These are phyloP conservation scores for Antechinus flavipes DNA, from an alignment of 2,113 vertebrate species.

Conservation along the genomic window DNA sequence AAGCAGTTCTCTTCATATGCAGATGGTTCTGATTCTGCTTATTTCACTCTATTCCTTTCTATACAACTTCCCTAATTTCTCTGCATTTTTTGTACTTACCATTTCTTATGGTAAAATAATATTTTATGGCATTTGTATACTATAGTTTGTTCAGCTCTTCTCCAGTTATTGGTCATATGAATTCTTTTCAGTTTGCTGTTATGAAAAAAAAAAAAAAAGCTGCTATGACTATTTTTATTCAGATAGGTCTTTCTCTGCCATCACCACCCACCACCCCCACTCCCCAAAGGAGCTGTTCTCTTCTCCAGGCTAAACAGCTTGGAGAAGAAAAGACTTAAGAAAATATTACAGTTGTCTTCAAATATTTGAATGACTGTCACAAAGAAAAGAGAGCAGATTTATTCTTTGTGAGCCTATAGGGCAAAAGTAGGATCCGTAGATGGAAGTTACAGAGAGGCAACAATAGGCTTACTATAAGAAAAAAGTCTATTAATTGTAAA, in stretches of 20 bases:
- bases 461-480: not conserved
- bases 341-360: not conserved
- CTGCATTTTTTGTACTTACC: not conserved
- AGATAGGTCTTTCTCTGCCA: not conserved
- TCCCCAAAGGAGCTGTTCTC: not conserved
- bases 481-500: not conserved
- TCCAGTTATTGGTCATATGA: not conserved
- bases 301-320: not conserved
- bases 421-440: not conserved
- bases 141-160: not conserved
- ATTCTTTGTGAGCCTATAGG: not conserved
- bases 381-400: not conserved
- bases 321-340: not conserved
- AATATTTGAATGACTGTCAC: not conserved
- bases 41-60: not conserved
- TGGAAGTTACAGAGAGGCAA: not conserved
- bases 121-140: not conserved
- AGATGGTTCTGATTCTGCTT: not conserved
- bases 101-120: not conserved
- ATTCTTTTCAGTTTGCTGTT: not conserved
- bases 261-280: too few species aligned
- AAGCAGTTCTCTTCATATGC: not conserved
- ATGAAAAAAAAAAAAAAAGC: not conserved
- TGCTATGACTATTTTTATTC: not conserved
- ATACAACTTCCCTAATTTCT: not conserved